phyloP scores from a whole-genome alignment of 1,140 invertebrate species.

The Pogonomyrmex californicus region DNA sequence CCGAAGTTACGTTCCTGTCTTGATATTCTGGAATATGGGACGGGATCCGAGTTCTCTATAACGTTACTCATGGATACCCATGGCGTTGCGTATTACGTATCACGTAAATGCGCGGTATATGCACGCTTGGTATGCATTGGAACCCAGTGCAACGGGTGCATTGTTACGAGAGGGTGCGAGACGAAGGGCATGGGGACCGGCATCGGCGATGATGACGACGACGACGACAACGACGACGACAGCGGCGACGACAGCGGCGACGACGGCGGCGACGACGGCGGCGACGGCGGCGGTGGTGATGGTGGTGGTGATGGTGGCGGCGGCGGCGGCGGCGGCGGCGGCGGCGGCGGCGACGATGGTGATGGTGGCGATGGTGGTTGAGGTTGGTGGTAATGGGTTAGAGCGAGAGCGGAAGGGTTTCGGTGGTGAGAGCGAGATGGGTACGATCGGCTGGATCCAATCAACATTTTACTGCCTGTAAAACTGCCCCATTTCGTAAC shows the following conservation, averaged over 20 bases:
- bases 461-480: slow-evolving; percentile 82
- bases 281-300: not conserved
- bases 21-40: slow-evolving; percentile 52
- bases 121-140: slow-evolving; percentile 70
- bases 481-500: slow-evolving; percentile 78
- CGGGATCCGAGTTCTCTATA: slow-evolving; percentile 58
- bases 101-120: slow-evolving; percentile 62
- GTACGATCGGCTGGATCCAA: slow-evolving; percentile 76
- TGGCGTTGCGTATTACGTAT: slow-evolving; percentile 67
- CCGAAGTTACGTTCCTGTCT: slow-evolving; percentile 37
- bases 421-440: slow-evolving; percentile 56
- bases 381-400: slow-evolving; percentile 60
- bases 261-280: not conserved
- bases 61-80: slow-evolving; percentile 67
- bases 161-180: slow-evolving; percentile 48
- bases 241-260: not conserved
- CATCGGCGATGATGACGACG: not conserved
- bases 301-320: slow-evolving; percentile 4
- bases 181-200: not conserved
- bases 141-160: slow-evolving; percentile 58
- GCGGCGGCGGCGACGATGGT: not conserved
- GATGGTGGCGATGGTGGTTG: slow-evolving; percentile 15
- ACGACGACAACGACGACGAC: not conserved
- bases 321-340: not conserved
- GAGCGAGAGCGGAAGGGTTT: slow-evolving; percentile 49